Base-by-base conservation (phyloP, 1,140 invertebrate species). In the Lamellibrachia luymesi region DNA sequence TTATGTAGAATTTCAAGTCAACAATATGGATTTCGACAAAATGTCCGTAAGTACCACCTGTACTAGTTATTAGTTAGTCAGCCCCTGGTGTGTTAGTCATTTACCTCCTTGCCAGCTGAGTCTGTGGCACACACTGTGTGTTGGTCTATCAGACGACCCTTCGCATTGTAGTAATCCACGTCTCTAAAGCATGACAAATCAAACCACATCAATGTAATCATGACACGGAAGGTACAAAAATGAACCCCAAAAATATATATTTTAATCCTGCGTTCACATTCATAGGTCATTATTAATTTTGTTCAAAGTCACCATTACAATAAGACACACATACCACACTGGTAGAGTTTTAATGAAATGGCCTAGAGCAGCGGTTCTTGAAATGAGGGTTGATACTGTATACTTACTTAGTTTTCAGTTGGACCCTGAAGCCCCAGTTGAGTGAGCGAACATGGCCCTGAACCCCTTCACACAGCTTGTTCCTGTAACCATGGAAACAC, bases 361-460 rank as follows among this genome's bases (percentile, higher is more conserved):
- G 38, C 38, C 38, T 38, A 38, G 38, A 38, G 38, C 38, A 38
- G 38, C 0, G 38, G 38, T 38, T 38, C 38, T 38, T 38, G 38
- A 38, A 38, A 38, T 38, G 38, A 38, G 38, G 38, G 38, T 38
- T 38, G 38, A 50, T 27, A 50, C 51, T 49, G 49, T n/a, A 91
- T 90, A 96, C 96, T 96, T 96, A 98, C 98, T 98, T 98, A 95
- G 98, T 98, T 94, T 98, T 97, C 89, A 99, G 96, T 95, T 98
- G 98, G 6, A 98, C 98, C 92, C 98, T 97, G 51, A 98, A 98
- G 51, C 98, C 98, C 98, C 98, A 99, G 96, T 99, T 99, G 2
- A 98, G 97, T 50, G 98, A 98, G 96, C 98, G 98, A 38, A 99
- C 97, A 96, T 99, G 98, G 96, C 98, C 98, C 95, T 98, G 98